These are phyloP conservation scores for Drosophila auraria DNA, from an alignment of 1,140 invertebrate species.

Conservation along the genomic window DNA sequence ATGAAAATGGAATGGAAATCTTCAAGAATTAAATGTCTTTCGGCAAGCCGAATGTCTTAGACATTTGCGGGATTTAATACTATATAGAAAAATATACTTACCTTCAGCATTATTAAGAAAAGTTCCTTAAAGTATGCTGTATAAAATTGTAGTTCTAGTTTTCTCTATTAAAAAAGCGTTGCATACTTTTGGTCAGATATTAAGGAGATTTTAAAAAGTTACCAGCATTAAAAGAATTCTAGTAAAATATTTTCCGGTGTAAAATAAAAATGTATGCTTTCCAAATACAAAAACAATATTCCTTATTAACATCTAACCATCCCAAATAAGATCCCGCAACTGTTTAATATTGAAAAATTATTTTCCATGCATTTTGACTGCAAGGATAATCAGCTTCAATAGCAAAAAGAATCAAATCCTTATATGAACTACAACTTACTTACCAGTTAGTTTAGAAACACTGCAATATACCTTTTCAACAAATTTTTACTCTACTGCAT, in stretches of 20 bases:
- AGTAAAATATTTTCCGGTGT: background rate
- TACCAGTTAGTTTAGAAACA: conserved; percentile 41
- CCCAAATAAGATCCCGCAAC: conserved; percentile 11
- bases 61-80: conserved; percentile 23
- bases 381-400: conserved; percentile 25
- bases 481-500: conserved; percentile 57
- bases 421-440: conserved; percentile 12
- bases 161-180: background rate
- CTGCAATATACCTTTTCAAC: conserved; percentile 40
- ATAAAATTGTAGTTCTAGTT: background rate
- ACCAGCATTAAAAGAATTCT: no score
- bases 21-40: conserved; percentile 8
- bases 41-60: conserved; percentile 17
- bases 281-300: no score
- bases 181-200: no score
- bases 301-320: accelerated
- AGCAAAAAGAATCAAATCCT: conserved; percentile 5
- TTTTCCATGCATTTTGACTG: conserved; percentile 11
- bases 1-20: conserved; percentile 27
- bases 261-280: background rate
- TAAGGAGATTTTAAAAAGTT: no score
- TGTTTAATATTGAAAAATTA: background rate
- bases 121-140: background rate
- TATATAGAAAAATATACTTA: background rate
- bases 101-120: background rate